These are phyloP conservation scores for Podarcis cretensis DNA, from an alignment of 2,113 vertebrate genomes.

Conservation along the genomic window DNA sequence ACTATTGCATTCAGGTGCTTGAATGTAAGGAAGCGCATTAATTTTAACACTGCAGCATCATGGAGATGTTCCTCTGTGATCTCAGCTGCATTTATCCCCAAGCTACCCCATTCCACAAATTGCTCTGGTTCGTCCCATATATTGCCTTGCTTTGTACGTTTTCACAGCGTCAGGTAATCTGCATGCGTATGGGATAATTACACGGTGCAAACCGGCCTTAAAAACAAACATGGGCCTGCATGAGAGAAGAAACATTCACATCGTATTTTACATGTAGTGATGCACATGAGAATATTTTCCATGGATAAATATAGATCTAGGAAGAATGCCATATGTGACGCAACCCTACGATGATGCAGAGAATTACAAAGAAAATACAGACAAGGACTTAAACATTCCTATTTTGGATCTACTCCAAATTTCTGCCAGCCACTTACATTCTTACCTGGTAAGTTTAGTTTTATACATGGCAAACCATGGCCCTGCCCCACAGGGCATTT, in stretches of 20 bases:
- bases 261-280: background rate
- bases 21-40: background rate
- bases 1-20: background rate
- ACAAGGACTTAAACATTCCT: background rate
- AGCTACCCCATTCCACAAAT: background rate
- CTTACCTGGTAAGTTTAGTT: constrained; percentile 89
- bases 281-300: background rate
- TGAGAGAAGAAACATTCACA: background rate
- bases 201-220: background rate
- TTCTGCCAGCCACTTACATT: constrained; percentile 26
- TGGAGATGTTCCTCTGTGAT: background rate
- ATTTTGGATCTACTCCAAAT: background rate
- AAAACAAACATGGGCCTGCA: background rate
- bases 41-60: background rate
- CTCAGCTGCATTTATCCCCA: background rate
- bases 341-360: background rate
- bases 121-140: background rate
- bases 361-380: background rate
- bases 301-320: background rate
- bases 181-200: background rate
- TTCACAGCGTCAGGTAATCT: background rate
- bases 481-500: constrained; percentile 87
- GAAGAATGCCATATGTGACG: background rate
- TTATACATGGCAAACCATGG: constrained; percentile 77
- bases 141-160: background rate